phyloP scores from a whole-genome alignment of 2,113 vertebrate genomes.

The Pseudorectes ferrugineus region DNA sequence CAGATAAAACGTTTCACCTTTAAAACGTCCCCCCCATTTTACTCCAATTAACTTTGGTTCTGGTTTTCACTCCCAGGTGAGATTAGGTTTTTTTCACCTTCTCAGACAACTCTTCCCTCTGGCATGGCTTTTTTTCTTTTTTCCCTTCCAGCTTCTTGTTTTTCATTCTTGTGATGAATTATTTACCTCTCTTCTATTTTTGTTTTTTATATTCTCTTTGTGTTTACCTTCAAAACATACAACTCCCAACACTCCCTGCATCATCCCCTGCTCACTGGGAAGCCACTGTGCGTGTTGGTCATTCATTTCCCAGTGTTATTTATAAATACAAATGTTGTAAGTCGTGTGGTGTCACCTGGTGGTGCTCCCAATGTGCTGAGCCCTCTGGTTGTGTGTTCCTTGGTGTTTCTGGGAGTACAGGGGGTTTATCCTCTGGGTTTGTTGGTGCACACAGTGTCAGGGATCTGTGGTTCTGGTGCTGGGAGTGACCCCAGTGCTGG shows the following conservation, averaged over 20 bases:
- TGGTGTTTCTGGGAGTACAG: not conserved
- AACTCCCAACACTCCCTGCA: not conserved
- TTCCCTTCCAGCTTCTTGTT: not conserved
- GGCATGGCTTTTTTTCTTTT: not conserved
- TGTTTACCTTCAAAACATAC: slow-evolving; percentile 29
- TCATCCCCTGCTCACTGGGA: not conserved
- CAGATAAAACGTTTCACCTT: not conserved
- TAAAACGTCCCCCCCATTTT: not conserved
- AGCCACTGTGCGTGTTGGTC: not conserved
- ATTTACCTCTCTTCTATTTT: not conserved
- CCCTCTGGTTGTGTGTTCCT: not conserved
- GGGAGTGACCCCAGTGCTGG: not conserved
- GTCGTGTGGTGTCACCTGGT: rapidly evolving
- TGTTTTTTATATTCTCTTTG: slow-evolving; percentile 12
- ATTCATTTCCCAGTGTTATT: not conserved
- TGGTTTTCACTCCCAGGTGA: not conserved
- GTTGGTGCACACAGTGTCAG: not conserved
- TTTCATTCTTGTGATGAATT: slow-evolving; percentile 37
- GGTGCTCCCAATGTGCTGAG: not conserved
- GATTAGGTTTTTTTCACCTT: not conserved
- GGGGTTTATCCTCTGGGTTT: not conserved
- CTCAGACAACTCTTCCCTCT: not conserved
- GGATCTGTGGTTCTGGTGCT: not conserved
- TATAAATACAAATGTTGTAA: not conserved
- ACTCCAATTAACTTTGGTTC: not conserved